phyloP scores from a whole-genome alignment of 1,140 invertebrate genomes.

The Armadillidium nasatum region DNA sequence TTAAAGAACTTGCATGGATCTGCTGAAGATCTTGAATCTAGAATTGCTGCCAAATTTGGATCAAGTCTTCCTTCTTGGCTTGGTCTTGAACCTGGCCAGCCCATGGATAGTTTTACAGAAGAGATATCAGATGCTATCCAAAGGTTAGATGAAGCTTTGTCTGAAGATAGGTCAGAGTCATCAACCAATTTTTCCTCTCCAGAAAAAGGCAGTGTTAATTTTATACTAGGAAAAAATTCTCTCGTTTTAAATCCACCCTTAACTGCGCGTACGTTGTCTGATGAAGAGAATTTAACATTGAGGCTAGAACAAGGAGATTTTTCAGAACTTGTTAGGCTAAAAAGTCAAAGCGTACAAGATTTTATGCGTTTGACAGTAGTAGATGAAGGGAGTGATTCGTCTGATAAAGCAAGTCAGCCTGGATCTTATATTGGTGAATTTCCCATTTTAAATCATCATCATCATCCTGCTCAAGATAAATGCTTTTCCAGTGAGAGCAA shows the following conservation, averaged over 20 bases:
- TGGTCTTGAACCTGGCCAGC: slow-evolving; percentile 52
- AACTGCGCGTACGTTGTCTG: slow-evolving; percentile 1
- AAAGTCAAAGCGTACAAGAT: slow-evolving; percentile 67
- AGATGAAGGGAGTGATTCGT: slow-evolving; percentile 35
- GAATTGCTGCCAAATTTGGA: slow-evolving; percentile 49
- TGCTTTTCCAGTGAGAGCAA: slow-evolving; percentile 35
- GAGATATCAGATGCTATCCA: slow-evolving; percentile 62
- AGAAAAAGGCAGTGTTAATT: slow-evolving; percentile 38
- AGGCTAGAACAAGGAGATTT: slow-evolving; percentile 62
- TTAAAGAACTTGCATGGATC: slow-evolving; percentile 58
- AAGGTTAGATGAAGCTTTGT: slow-evolving; percentile 61
- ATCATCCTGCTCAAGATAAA: slow-evolving; percentile 21
- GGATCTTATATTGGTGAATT: slow-evolving; percentile 28
- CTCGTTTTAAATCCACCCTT: slow-evolving; percentile 38
- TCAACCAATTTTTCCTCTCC: slow-evolving; percentile 56
- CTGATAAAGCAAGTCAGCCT: slow-evolving; percentile 36
- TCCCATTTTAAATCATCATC: slow-evolving; percentile 18
- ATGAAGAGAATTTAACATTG: slow-evolving; percentile 61
- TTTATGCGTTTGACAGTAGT: slow-evolving; percentile 66
- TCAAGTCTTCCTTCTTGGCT: slow-evolving; percentile 53
- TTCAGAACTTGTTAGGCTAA: slow-evolving; percentile 64
- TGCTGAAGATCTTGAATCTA: slow-evolving; percentile 50
- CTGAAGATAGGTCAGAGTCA: slow-evolving; percentile 58
- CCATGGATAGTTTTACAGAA: slow-evolving; percentile 51
- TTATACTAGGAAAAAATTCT: slow-evolving; percentile 38